Conservation (phyloP, 2,888 invertebrate species). For the Flexamia atlantica region DNA sequence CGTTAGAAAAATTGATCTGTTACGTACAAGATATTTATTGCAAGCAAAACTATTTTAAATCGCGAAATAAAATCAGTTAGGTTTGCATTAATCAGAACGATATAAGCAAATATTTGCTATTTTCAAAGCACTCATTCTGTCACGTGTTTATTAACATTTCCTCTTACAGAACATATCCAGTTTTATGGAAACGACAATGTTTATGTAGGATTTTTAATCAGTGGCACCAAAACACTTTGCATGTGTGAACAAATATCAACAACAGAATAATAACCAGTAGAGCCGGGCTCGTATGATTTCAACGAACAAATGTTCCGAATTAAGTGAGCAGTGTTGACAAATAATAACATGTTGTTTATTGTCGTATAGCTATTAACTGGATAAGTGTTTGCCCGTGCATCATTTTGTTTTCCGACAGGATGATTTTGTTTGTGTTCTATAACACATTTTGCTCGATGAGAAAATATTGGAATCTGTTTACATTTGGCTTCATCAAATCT, state of each 20-base stretch:
- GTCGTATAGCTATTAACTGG: conserved; percentile 51
- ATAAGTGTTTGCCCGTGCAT: conserved; percentile 45
- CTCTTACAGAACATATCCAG: conserved; percentile 7
- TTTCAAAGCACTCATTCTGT: not conserved
- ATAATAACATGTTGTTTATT: conserved; percentile 52
- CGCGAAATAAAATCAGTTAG: not conserved
- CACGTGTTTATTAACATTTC: not conserved
- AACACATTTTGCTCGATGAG: conserved; percentile 29
- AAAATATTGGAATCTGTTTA: not conserved
- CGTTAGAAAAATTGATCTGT: too few species aligned
- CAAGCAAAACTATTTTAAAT: not conserved
- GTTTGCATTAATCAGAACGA: not conserved
- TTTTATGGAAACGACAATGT: conserved; percentile 50
- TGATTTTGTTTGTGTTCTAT: conserved; percentile 45
- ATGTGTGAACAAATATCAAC: conserved; percentile 59
- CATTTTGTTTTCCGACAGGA: conserved; percentile 54
- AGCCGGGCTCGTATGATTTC: conserved; percentile 46
- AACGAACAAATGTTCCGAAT: conserved; percentile 52
- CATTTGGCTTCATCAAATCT: not conserved
- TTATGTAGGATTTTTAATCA: conserved; percentile 52
- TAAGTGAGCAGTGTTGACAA: conserved; percentile 50
- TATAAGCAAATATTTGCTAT: not conserved
- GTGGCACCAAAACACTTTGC: conserved; percentile 53
- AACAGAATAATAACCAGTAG: conserved; percentile 50
- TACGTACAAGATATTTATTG: too few species aligned